These are phyloP conservation scores for Drosophila rufa DNA, from an alignment of 1,140 invertebrate genomes.

Conservation along the genomic window DNA sequence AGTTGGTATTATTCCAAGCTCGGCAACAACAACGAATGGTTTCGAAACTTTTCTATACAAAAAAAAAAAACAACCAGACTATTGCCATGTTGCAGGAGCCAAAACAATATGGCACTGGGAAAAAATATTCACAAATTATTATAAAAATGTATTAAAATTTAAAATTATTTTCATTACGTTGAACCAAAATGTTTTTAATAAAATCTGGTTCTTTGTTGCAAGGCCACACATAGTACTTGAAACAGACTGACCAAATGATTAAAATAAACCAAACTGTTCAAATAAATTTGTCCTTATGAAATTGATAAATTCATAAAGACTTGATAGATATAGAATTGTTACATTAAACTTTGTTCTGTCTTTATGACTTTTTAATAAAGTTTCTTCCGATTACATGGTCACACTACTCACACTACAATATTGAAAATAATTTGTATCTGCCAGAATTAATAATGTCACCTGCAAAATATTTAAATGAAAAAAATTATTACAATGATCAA, in stretches of 20 bases:
- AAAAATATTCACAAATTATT: too few relatives aligned
- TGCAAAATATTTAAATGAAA: too few relatives aligned
- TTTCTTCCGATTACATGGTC: not conserved
- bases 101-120: not conserved
- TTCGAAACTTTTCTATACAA: conserved; percentile 16
- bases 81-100: conserved; percentile 18
- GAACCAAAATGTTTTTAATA: too few relatives aligned
- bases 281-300: too few relatives aligned
- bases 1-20: conserved; percentile 52
- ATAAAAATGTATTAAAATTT: not conserved
- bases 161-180: not conserved
- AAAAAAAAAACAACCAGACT: conserved; percentile 16
- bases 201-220: not conserved
- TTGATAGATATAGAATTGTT: not conserved
- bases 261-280: not conserved
- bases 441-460: not conserved
- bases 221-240: not conserved
- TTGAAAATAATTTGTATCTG: too few relatives aligned
- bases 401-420: not conserved
- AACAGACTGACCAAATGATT: not conserved
- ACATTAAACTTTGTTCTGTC: not conserved
- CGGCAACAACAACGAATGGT: conserved; percentile 32
- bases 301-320: not conserved
- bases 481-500: not conserved
- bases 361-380: too few relatives aligned